phyloP scores from a whole-genome alignment of 2,113 vertebrate species.

The Gobiocypris rarus region DNA sequence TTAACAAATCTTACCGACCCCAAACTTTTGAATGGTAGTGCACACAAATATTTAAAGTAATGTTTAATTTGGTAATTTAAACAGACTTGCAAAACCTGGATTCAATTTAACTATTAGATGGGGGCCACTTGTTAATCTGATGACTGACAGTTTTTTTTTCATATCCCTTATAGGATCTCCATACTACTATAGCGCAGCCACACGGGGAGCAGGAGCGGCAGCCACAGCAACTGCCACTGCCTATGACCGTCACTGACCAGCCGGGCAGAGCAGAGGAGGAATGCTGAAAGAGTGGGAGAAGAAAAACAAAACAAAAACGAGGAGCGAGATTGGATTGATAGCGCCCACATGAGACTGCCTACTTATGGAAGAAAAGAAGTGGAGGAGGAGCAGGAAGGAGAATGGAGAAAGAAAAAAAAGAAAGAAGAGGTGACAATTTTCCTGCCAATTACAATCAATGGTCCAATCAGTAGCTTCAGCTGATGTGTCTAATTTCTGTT shows the following conservation, averaged over 20 bases:
- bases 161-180: conserved; percentile 84
- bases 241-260: conserved; percentile 93
- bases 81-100: neutral
- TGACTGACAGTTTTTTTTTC: neutral
- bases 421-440: conserved; percentile 46
- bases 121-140: neutral
- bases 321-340: conserved; percentile 57
- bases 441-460: conserved; percentile 46
- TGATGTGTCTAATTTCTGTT: conserved; percentile 1
- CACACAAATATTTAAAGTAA: no score
- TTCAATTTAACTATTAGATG: neutral
- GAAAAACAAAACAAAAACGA: conserved; percentile 62
- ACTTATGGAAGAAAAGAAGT: conserved; percentile 12
- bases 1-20: no score
- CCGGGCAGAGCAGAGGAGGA: conserved; percentile 31
- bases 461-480: conserved; percentile 26
- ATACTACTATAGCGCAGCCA: conserved; percentile 94
- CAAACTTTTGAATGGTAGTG: no score
- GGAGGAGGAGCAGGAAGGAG: conserved; percentile 2
- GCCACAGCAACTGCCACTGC: conserved; percentile 86
- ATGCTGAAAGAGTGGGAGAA: conserved; percentile 25
- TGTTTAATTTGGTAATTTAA: neutral
- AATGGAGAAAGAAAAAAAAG: neutral
- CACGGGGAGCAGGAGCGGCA: conserved; percentile 86
- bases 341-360: conserved; percentile 60